phyloP scores from a whole-genome alignment of 1,140 invertebrate genomes.

The Propsilocerus akamusi region DNA sequence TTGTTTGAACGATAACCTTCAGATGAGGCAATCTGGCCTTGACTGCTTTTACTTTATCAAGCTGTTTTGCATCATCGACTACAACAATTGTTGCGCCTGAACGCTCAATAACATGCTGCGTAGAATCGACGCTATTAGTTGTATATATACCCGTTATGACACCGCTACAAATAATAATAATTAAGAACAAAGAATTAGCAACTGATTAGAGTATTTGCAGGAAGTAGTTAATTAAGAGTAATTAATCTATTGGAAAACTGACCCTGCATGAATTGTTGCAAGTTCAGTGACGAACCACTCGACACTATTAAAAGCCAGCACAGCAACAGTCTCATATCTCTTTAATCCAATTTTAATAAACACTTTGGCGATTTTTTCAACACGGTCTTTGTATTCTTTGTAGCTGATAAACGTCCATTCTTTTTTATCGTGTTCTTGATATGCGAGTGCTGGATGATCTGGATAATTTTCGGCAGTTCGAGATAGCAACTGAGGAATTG shows the following conservation, averaged over 20 bases:
- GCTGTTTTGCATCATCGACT: slow-evolving; percentile 73
- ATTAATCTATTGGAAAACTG: no score
- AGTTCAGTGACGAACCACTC: slow-evolving; percentile 72
- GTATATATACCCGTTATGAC: slow-evolving; percentile 81
- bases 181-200: not conserved
- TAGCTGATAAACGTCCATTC: not conserved
- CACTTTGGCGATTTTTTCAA: not conserved
- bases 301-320: slow-evolving; percentile 43
- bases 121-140: slow-evolving; percentile 77
- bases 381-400: not conserved
- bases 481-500: not conserved
- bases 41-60: slow-evolving; percentile 66
- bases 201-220: not conserved
- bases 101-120: slow-evolving; percentile 52
- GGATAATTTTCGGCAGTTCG: not conserved
- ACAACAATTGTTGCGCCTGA: slow-evolving; percentile 69
- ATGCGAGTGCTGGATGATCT: not conserved
- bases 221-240: no score
- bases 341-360: slow-evolving; percentile 3
- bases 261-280: slow-evolving; percentile 57
- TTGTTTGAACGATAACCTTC: slow-evolving; percentile 75
- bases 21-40: slow-evolving; percentile 49
- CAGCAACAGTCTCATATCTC: not conserved
- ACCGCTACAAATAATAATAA: slow-evolving; percentile 33
- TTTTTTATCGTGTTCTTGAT: not conserved